Evolutionary conservation across 2,113 vertebrate species (phyloP).

Genomic region (Cebus imitator): DNA sequence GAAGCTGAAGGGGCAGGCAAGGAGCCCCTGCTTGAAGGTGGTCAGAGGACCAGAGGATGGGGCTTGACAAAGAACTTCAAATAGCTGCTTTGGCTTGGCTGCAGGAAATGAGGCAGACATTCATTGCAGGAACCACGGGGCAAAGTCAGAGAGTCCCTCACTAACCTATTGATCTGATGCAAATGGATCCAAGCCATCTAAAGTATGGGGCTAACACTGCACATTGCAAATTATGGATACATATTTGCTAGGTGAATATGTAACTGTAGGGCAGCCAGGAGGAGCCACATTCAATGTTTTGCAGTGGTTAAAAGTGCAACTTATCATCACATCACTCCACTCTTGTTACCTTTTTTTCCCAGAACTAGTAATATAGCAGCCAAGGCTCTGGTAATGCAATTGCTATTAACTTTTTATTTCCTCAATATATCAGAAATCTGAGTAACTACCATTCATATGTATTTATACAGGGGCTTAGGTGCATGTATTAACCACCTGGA

Average conservation of each 20-base stretch:
- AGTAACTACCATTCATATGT: not conserved
- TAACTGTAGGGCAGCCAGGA: not conserved
- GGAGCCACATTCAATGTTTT: not conserved
- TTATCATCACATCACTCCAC: too few species aligned
- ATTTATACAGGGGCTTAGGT: not conserved
- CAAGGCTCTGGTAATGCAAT: rapidly evolving
- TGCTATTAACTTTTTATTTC: not conserved
- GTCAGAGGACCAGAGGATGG: not conserved
- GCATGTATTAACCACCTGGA: not conserved
- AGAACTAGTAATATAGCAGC: not conserved
- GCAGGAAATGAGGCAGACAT: not conserved
- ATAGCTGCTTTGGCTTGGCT: not conserved
- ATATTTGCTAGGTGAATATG: not conserved
- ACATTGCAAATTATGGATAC: not conserved
- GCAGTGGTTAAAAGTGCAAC: not conserved
- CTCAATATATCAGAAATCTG: not conserved
- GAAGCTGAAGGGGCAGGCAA: too few species aligned
- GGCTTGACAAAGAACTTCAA: too few species aligned
- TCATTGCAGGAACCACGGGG: not conserved
- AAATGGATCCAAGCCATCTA: too few species aligned
- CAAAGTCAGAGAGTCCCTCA: not conserved
- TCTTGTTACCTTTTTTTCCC: not conserved
- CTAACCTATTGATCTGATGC: not conserved
- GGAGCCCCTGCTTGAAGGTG: not conserved
- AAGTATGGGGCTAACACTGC: too few species aligned